These are phyloP conservation scores for Opisthocomus hoazin DNA, from an alignment of 2,113 vertebrate genomes.

Conservation along the genomic window DNA sequence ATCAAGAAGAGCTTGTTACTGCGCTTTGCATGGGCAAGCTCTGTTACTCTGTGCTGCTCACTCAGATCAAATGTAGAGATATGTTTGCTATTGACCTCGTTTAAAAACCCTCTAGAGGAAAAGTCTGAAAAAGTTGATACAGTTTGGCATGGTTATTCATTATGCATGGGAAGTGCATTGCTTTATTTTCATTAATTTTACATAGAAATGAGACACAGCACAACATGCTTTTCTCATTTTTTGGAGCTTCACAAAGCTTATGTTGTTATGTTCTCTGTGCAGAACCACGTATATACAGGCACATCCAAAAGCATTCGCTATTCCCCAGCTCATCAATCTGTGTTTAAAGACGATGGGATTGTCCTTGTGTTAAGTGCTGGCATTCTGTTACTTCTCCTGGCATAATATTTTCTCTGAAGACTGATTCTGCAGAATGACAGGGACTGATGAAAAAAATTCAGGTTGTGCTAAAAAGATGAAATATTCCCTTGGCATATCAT, in stretches of 20 bases:
- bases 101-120: constrained; percentile 50
- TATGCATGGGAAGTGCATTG: constrained; percentile 61
- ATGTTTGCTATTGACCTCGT: constrained; percentile 63
- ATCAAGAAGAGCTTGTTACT: constrained; percentile 27
- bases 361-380: constrained; percentile 24
- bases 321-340: neutral
- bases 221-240: constrained; percentile 51
- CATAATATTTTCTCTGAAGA: neutral
- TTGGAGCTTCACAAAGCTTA: neutral
- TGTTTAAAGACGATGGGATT: constrained; percentile 32
- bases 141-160: constrained; percentile 62
- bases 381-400: constrained; percentile 30
- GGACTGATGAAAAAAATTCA: neutral
- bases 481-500: neutral
- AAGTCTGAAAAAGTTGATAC: constrained; percentile 51
- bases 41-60: constrained; percentile 29
- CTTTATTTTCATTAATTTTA: constrained; percentile 67
- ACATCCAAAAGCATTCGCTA: constrained; percentile 29
- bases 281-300: neutral
- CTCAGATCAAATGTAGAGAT: constrained; percentile 47
- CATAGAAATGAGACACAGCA: constrained; percentile 49
- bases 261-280: neutral
- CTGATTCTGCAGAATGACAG: constrained; percentile 19
- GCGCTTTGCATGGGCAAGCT: constrained; percentile 15
- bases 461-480: constrained; percentile 9